Conservation (phyloP, 2,113 vertebrate genomes). For the Pavo muticus region DNA sequence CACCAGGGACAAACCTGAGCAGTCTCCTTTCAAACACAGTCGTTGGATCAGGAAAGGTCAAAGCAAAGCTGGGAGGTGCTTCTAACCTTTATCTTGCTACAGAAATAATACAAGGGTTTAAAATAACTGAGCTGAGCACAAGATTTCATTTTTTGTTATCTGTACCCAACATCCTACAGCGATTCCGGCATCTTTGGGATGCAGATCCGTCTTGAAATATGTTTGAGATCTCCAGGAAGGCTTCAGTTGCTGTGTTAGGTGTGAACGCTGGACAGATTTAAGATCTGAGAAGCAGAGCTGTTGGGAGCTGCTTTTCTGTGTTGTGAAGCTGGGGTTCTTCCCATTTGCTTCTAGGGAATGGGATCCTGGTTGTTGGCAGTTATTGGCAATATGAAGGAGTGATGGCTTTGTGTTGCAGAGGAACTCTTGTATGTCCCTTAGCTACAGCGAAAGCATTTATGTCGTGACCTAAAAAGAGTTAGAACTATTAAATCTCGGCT, state of each 20-base stretch:
- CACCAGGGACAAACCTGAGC: not conserved
- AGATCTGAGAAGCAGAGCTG: not conserved
- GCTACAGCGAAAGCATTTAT: not conserved
- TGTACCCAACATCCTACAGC: rapidly evolving
- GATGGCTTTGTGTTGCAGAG: not conserved
- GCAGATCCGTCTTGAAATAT: not conserved
- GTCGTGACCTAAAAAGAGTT: not conserved
- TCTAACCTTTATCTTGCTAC: not conserved
- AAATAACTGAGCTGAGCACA: not conserved
- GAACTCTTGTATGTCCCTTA: not conserved
- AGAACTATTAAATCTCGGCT: not conserved
- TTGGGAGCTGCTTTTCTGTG: not conserved
- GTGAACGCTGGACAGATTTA: not conserved
- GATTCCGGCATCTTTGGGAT: not conserved
- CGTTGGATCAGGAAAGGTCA: conserved; percentile 21
- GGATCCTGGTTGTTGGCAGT: not conserved
- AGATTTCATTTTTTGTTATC: not conserved
- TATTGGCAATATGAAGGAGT: not conserved
- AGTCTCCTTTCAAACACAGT: not conserved
- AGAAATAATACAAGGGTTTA: not conserved
- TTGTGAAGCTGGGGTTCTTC: not conserved
- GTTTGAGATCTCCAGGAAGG: not conserved
- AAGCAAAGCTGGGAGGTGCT: not conserved
- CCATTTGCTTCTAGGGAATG: not conserved
- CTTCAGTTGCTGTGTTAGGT: not conserved